A percentile compares a stretch with the other conserved stretches of the same genome.
Evolutionary conservation across 2,888 invertebrate species (phyloP).

Genomic region (Ectropis crepuscularia): DNA sequence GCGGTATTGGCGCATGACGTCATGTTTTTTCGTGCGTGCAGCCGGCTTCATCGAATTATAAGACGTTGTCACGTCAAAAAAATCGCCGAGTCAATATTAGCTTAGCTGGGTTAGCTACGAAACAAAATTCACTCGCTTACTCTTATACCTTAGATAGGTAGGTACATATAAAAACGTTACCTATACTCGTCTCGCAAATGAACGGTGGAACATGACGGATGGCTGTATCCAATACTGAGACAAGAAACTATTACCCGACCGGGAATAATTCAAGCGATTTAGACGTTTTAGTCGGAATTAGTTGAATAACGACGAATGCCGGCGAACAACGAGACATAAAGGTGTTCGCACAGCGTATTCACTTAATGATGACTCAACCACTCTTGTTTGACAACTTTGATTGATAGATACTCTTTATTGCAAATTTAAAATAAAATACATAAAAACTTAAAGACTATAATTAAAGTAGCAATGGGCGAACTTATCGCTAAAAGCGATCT

Average conservation of each 20-base stretch:
- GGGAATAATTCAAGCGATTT: conserved; percentile 39
- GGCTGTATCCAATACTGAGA: conserved; percentile 45
- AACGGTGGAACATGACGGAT: conserved; percentile 53
- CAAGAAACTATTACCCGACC: conserved; percentile 40
- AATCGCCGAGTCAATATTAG: no score
- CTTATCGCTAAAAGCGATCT: no score
- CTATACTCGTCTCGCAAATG: conserved; percentile 51
- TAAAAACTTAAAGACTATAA: no score
- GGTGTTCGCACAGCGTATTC: not conserved
- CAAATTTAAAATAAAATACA: no score
- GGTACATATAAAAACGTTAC: conserved; percentile 51
- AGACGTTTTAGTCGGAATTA: conserved; percentile 40
- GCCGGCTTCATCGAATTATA: no score
- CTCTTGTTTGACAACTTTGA: no score
- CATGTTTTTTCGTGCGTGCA: no score
- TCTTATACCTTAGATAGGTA: conserved; percentile 18
- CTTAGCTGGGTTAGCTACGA: no score
- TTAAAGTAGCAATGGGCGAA: no score
- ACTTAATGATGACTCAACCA: not conserved
- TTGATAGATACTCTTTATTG: no score
- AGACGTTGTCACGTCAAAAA: no score
- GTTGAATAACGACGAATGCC: conserved; percentile 32
- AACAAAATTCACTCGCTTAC: not conserved
- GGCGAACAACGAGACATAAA: not conserved
- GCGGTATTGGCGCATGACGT: no score